These are phyloP conservation scores for Galerucella pusilla DNA, from an alignment of 2,888 invertebrate species.

Conservation along the genomic window DNA sequence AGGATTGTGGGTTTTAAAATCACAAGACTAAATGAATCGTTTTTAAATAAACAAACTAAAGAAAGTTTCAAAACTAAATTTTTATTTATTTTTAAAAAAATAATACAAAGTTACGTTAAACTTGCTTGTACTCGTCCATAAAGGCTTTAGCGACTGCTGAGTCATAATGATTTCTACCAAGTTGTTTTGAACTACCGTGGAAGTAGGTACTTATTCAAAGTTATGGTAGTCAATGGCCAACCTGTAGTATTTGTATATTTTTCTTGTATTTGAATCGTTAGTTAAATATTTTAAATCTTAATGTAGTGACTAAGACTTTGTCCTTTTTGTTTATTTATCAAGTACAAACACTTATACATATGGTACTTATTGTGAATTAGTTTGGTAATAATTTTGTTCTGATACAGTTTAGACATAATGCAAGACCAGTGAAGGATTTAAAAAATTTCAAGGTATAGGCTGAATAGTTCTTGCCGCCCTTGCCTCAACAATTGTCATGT, in stretches of 20 bases:
- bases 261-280: slow-evolving; percentile 11
- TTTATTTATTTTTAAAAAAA: too few relatives aligned
- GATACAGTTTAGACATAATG: neutral
- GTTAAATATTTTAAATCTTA: neutral
- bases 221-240: slow-evolving; percentile 3
- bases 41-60: too few relatives aligned
- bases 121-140: neutral
- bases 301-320: slow-evolving; percentile 8
- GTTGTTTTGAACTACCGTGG: neutral
- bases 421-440: too few relatives aligned
- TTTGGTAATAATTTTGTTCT: neutral
- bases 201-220: slow-evolving; percentile 1
- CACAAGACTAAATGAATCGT: too few relatives aligned
- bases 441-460: too few relatives aligned
- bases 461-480: too few relatives aligned
- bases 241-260: slow-evolving; percentile 13
- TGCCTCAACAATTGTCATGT: too few relatives aligned
- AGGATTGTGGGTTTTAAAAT: too few relatives aligned
- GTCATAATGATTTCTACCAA: neutral
- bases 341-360: slow-evolving; percentile 5
- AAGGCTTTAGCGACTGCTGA: neutral
- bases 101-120: too few relatives aligned
- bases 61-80: too few relatives aligned
- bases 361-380: slow-evolving; percentile 5
- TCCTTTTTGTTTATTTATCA: neutral